A percentile compares a stretch with the other conserved stretches of the same genome.
phyloP scores from a whole-genome alignment of 2,797 vertebrate species.

The Notoglanidium macrostoma region DNA sequence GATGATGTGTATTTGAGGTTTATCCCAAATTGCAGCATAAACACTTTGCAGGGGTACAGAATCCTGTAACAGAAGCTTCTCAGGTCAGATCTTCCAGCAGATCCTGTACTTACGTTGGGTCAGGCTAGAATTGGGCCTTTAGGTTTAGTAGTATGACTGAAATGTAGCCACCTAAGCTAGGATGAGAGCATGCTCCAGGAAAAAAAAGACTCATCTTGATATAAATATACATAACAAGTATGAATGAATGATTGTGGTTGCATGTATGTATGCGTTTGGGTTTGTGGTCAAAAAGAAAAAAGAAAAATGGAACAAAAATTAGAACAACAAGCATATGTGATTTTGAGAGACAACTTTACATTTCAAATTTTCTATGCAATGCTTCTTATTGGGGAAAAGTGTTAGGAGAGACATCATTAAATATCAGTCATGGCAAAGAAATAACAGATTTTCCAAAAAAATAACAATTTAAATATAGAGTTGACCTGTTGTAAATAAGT shows the following conservation, averaged over 20 bases:
- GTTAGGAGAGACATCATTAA: constrained; percentile 65
- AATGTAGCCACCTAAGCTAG: constrained; percentile 67
- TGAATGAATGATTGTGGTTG: constrained; percentile 51
- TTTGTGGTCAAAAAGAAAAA: constrained; percentile 65
- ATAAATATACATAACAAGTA: constrained; percentile 71
- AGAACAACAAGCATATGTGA: constrained; percentile 57
- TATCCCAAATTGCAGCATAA: constrained; percentile 27
- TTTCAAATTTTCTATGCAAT: constrained; percentile 99
- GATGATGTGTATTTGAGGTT: constrained; percentile 47
- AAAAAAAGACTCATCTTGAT: constrained; percentile 69
- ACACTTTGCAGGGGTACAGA: constrained; percentile 38
- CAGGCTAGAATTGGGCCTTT: constrained; percentile 29
- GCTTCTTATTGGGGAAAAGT: constrained; percentile 71
- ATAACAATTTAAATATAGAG: constrained; percentile 60
- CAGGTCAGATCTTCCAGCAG: constrained; percentile 77
- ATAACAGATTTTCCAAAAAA: constrained; percentile 67
- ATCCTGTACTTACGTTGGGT: constrained; percentile 45
- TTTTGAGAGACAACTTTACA: constrained; percentile 79
- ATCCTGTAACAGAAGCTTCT: constrained; percentile 74
- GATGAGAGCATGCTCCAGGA: constrained; percentile 75
- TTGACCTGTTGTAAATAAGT: constrained; percentile 74
- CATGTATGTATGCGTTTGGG: constrained; percentile 65
- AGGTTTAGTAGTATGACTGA: constrained; percentile 65
- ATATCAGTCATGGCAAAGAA: constrained; percentile 69
- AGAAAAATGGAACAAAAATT: constrained; percentile 53